phyloP scores from a whole-genome alignment of 2,113 vertebrate genomes.

The Pyxicephalus adspersus region DNA sequence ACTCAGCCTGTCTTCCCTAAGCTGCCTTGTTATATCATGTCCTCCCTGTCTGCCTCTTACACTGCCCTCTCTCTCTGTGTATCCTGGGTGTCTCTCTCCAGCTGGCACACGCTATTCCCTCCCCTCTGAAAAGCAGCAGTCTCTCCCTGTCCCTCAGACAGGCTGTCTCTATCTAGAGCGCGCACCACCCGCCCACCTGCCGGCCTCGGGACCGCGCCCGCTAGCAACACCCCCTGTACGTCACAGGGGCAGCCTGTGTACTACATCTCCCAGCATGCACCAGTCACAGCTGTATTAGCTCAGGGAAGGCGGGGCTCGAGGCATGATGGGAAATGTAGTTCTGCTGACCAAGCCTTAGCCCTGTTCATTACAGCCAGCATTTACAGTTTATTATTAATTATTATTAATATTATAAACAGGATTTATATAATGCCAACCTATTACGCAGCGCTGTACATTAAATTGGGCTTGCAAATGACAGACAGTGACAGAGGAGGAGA shows the following conservation, averaged over 20 bases:
- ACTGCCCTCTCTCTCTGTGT: not conserved
- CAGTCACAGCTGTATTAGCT: too few relatives aligned
- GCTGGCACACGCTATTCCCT: too few relatives aligned
- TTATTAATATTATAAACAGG: too few relatives aligned
- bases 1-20: constrained; percentile 19
- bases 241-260: not conserved
- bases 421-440: too few relatives aligned
- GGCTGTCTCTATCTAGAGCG: constrained; percentile 10
- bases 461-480: too few relatives aligned
- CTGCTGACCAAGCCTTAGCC: not conserved
- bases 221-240: not conserved
- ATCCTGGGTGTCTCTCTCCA: too few relatives aligned
- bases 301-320: too few relatives aligned
- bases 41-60: not conserved
- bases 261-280: constrained; percentile 29
- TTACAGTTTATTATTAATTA: too few relatives aligned
- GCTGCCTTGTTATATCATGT: not conserved
- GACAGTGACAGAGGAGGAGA: too few relatives aligned
- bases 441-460: too few relatives aligned
- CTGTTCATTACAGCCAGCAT: not conserved
- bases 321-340: constrained; percentile 13
- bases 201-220: constrained; percentile 39
- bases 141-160: constrained; percentile 13
- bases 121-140: not conserved
- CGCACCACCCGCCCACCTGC: not conserved